Base-by-base conservation (phyloP, 2,888 invertebrate species). In the Oscheius onirici region DNA sequence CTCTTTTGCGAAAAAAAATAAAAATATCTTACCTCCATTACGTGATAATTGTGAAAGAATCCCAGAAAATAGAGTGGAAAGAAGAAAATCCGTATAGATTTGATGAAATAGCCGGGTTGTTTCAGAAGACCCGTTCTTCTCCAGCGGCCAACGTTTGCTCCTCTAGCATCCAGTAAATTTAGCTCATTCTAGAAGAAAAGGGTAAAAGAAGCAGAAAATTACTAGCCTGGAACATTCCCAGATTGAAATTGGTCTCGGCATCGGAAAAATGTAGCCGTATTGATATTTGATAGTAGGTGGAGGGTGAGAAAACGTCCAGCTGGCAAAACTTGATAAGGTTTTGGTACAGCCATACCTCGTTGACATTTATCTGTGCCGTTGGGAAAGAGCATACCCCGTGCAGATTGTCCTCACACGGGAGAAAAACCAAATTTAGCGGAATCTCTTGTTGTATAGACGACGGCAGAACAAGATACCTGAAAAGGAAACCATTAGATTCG, bases 371-470 rank as follows among this genome's bases (percentile, higher is more conserved):
- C 15, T 70, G 67, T 20, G 86, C 85, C 43, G 84, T 75, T 2
- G 86, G 86, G 75, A 79, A 86, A 1, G 82, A 83, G 68, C 86
- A 86, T 51, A 86, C 78, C 43, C 86, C 86, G 74, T 81, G 79
- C 26, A 86, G 73, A 58, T 85, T 77, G 54, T 78, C 74, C 17
- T 69, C 61, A 70, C 85, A 85, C 2, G 85, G 86, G 20, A 73
- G 72, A 60, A 85, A 85, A 11, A 77, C 75, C 41, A 85, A 74
- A 68, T 86, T 82, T 55, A 85, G 72, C 17, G 83, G 83, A 54
- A 81, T 72, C 43, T 76, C 73, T 49, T 72, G 71, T 70, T 77
- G 71, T 34, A 80, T 74, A n/a, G 79, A 73, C 0, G 74, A 60
- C 1, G 82, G 82, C 6, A 82, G 73, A 13, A 76, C 20, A 17